Evolutionary conservation across 2,797 vertebrate genomes (phyloP), one percentile per base, ranked within the genome.

Genomic region (Tachyglossus aculeatus): DNA sequence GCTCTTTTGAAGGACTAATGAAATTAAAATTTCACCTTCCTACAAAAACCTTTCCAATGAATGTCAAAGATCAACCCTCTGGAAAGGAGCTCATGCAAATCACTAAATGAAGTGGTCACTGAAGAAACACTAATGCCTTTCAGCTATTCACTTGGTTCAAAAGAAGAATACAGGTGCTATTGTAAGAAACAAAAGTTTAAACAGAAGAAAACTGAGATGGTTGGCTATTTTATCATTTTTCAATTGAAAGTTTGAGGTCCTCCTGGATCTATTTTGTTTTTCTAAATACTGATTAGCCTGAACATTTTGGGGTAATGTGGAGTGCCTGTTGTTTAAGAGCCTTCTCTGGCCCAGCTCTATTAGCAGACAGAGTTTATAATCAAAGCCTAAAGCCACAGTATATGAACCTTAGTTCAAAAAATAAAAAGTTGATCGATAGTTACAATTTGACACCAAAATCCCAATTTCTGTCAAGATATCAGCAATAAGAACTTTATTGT

Each of bases 121-220:
- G 78, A 87, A 81, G 83, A 85, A 80, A 80, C 74, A 87, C 76
- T 82, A 78, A 83, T 83, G 81, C 71, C 69, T 87, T 87, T 85
- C 85, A 87, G 85, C 83, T 87, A 81, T 83, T 87, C 78, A 43
- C 73, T 71, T 69, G 87, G 85, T 83, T 85, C 85, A 87, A 82
- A 87, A n/a, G n/a, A n/a, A n/a, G n/a, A 83, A 61, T 76, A 82
- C 76, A 82, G 85, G 52, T 71, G 75, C 78, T 57, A 70, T 59
- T 85, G 81, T 85, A 85, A 81, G 85, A 87, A 78, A 78, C 60
- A 50, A 53, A 83, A 76, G 74, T 41, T 50, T 36, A 60, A 36
- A 37, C 27, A 65, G 59, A 78, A n/a, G n/a, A n/a, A n/a, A 80
- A 53, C 71, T 76, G 24, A 29, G 32, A 54, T 52, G 69, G 29